A percentile compares a stretch with the other conserved stretches of the same genome.
phyloP scores from a whole-genome alignment of 2,797 vertebrate species.

The Chaunax sp. region DNA sequence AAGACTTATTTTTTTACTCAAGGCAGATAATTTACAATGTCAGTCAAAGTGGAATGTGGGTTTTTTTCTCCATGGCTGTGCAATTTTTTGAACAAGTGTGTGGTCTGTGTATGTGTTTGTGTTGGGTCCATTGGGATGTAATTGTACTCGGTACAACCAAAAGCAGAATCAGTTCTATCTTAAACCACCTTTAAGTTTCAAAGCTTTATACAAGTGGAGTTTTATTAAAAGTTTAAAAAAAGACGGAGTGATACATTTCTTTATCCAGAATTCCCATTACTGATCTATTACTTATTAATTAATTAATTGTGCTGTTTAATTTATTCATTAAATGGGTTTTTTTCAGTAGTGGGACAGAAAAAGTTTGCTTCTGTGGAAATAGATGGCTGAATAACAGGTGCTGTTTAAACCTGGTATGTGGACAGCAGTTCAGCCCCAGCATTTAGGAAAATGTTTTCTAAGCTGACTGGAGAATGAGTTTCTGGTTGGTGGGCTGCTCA shows the following conservation, averaged over 20 bases:
- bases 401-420: slow-evolving; percentile 57
- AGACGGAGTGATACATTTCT: slow-evolving; percentile 61
- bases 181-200: slow-evolving; percentile 40
- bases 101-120: slow-evolving; percentile 11
- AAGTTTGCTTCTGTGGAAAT: slow-evolving; percentile 12
- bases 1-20: slow-evolving; percentile 15
- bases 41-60: slow-evolving; percentile 29
- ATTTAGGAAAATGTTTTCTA: slow-evolving; percentile 45
- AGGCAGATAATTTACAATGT: slow-evolving; percentile 47
- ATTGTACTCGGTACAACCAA: slow-evolving; percentile 44
- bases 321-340: slow-evolving; percentile 60
- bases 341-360: slow-evolving; percentile 37
- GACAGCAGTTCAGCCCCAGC: slow-evolving; percentile 44
- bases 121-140: slow-evolving; percentile 19
- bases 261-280: slow-evolving; percentile 50
- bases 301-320: slow-evolving; percentile 63
- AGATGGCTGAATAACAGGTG: slow-evolving; percentile 52
- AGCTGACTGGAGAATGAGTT: slow-evolving; percentile 50
- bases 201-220: slow-evolving; percentile 60
- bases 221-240: slow-evolving; percentile 72
- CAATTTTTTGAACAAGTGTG: slow-evolving; percentile 18
- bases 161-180: slow-evolving; percentile 28
- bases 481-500: slow-evolving; percentile 31
- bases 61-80: slow-evolving; percentile 18
- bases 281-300: slow-evolving; percentile 70